A percentile compares a stretch with the other conserved stretches of the same genome.
Conservation (phyloP, 2,797 vertebrate species). For the Betta splendens region DNA sequence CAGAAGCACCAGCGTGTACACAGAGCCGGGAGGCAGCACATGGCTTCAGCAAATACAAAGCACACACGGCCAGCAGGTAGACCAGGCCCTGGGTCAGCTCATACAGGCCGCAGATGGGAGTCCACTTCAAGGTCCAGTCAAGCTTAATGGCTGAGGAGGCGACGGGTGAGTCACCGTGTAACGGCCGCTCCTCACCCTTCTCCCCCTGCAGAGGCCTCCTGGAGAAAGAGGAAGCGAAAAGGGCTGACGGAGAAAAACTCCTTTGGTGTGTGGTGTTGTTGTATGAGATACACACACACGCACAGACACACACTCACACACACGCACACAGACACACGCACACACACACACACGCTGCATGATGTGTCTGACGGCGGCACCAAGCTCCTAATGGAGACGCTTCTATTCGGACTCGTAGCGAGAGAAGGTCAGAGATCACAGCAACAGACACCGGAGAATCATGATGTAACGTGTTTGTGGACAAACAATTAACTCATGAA, state of each 20-base stretch:
- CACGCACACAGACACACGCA: slow-evolving; percentile 6
- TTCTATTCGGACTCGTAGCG: neutral
- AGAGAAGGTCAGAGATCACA: neutral
- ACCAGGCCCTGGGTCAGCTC: no score
- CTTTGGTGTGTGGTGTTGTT: slow-evolving; percentile 52
- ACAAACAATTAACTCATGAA: no score
- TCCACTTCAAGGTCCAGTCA: slow-evolving; percentile 1
- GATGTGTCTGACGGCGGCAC: slow-evolving; percentile 3
- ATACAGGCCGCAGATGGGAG: no score
- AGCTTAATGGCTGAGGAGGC: slow-evolving; percentile 12
- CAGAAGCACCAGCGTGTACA: neutral
- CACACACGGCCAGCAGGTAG: no score
- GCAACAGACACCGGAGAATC: no score
- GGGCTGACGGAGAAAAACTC: slow-evolving; percentile 64
- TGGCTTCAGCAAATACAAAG: no score
- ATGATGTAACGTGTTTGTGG: no score
- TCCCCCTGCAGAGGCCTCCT: slow-evolving; percentile 26
- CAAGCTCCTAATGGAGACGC: neutral
- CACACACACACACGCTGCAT: neutral
- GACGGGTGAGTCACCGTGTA: slow-evolving; percentile 45
- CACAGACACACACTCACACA: slow-evolving; percentile 9
- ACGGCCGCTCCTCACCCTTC: slow-evolving; percentile 40
- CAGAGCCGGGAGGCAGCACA: neutral
- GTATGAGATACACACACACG: slow-evolving; percentile 33
- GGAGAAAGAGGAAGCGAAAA: slow-evolving; percentile 70